Conservation (phyloP, 1,140 invertebrate genomes). For the Venustaconcha ellipsiformis region DNA sequence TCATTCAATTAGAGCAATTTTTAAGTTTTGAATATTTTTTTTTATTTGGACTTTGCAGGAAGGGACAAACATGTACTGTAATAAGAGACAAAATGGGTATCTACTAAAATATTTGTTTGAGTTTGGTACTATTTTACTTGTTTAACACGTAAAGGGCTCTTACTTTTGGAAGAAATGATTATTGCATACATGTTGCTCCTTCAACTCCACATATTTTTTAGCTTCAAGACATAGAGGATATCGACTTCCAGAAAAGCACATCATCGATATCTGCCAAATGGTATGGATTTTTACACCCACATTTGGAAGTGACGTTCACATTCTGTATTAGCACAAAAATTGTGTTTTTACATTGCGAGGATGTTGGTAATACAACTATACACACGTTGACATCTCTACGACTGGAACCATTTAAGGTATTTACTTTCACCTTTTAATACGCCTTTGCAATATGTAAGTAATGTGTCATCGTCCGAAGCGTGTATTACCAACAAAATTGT, state of each 20-base stretch:
- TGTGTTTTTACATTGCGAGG: not conserved
- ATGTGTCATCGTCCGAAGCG: too few relatives aligned
- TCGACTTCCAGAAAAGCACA: conserved; percentile 13
- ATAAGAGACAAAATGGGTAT: too few relatives aligned
- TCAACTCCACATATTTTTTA: not conserved
- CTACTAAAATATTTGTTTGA: too few relatives aligned
- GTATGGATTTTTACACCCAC: conserved; percentile 16
- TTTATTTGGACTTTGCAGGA: too few relatives aligned
- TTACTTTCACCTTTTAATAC: not conserved
- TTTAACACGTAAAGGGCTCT: too few relatives aligned
- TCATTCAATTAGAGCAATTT: too few relatives aligned
- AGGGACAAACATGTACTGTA: too few relatives aligned
- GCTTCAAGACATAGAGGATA: conserved; percentile 17
- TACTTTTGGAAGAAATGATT: not conserved
- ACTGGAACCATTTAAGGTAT: conserved; percentile 3
- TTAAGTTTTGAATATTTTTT: too few relatives aligned
- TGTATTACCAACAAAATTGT: too few relatives aligned
- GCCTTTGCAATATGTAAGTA: too few relatives aligned
- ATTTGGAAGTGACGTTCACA: conserved; percentile 1
- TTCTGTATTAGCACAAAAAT: not conserved
- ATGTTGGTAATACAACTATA: not conserved
- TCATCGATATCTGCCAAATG: conserved; percentile 4
- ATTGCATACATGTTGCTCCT: not conserved
- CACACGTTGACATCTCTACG: not conserved
- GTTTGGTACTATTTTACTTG: too few relatives aligned